These are phyloP conservation scores for Pteria penguin DNA, from an alignment of 2,888 invertebrate genomes.

Conservation along the genomic window DNA sequence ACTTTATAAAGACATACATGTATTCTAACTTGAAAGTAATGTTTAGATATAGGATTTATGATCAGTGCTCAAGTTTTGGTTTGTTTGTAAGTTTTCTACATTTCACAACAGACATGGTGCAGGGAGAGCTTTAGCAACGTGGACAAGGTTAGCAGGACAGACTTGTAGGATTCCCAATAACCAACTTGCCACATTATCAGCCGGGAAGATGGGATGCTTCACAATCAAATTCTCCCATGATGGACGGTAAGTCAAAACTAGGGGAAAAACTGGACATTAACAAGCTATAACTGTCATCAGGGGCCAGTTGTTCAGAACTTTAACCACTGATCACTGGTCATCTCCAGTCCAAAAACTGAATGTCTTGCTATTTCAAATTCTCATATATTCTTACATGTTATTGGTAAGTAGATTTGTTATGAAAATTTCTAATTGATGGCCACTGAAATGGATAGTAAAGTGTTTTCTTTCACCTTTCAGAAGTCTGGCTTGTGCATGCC, in stretches of 20 bases:
- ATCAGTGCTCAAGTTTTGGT: too few relatives aligned
- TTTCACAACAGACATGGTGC: slow-evolving; percentile 45
- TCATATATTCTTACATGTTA: too few relatives aligned
- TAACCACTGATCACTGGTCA: too few relatives aligned
- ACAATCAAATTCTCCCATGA: slow-evolving; percentile 79
- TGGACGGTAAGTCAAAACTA: slow-evolving; percentile 70
- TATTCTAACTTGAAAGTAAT: too few relatives aligned
- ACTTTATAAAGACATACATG: too few relatives aligned
- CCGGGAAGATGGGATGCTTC: slow-evolving; percentile 78
- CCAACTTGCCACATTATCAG: slow-evolving; percentile 67
- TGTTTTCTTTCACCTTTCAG: slow-evolving; percentile 50
- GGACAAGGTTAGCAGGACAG: slow-evolving; percentile 83
- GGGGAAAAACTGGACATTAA: background rate
- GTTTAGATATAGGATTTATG: too few relatives aligned
- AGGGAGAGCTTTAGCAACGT: slow-evolving; percentile 73
- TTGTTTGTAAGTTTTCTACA: background rate
- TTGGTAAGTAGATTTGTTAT: too few relatives aligned
- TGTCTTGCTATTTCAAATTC: too few relatives aligned
- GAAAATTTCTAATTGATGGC: too few relatives aligned
- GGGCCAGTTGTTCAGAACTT: too few relatives aligned
- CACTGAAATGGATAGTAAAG: too few relatives aligned
- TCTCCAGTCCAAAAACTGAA: too few relatives aligned
- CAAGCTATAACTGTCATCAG: background rate
- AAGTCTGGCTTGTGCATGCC: slow-evolving; percentile 82
- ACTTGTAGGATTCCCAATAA: slow-evolving; percentile 84